These are phyloP conservation scores for Xiphophorus couchianus DNA, from an alignment of 2,113 vertebrate genomes.

Conservation along the genomic window DNA sequence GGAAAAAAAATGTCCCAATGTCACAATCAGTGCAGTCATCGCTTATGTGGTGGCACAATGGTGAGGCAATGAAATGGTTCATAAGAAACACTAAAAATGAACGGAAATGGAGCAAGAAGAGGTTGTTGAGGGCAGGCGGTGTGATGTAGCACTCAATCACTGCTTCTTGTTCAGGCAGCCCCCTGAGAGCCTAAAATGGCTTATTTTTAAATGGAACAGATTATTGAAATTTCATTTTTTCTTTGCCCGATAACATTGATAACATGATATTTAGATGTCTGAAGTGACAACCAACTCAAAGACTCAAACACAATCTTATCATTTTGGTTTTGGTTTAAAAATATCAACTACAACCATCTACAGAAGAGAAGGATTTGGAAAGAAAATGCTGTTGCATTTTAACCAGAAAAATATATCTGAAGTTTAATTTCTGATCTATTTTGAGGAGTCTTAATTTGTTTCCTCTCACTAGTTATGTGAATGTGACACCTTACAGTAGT, in stretches of 20 bases:
- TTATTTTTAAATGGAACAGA: not conserved
- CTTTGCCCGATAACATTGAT: not conserved
- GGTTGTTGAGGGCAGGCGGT: not conserved
- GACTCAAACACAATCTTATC: no score
- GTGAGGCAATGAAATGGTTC: not conserved
- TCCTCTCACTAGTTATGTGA: no score
- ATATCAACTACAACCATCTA: no score
- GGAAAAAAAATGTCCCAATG: not conserved
- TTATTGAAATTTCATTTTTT: not conserved
- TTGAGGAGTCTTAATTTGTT: no score
- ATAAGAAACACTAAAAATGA: not conserved
- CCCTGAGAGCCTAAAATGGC: not conserved
- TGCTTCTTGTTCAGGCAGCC: not conserved
- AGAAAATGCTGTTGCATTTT: no score
- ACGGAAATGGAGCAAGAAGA: not conserved
- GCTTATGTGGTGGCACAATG: not conserved
- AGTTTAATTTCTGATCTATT: no score
- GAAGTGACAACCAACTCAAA: no score
- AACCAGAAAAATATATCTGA: no score
- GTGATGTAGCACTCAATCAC: not conserved
- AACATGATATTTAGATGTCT: not conserved
- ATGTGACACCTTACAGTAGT: no score
- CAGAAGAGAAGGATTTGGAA: no score
- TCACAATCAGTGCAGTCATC: not conserved
- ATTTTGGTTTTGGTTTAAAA: no score